Conservation (phyloP, 2,888 invertebrate genomes). For the Tetrapedia diversipes region DNA sequence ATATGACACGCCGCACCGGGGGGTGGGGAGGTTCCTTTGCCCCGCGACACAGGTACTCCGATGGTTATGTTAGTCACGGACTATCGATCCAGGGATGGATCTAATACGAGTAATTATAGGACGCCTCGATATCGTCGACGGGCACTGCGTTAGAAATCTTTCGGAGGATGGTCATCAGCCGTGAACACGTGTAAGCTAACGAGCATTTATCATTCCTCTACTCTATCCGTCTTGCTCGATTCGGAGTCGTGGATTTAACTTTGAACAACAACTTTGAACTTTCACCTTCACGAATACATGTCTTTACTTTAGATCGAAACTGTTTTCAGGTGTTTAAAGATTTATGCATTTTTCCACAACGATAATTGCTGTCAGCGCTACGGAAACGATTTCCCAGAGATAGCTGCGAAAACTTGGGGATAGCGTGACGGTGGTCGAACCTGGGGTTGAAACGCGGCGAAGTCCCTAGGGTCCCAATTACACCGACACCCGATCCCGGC, state of each 20-base stretch:
- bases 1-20: constrained; percentile 25
- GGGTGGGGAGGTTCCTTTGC: constrained; percentile 24
- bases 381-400: constrained; percentile 10
- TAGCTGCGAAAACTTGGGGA: constrained; percentile 14
- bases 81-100: constrained; percentile 33
- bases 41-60: constrained; percentile 34
- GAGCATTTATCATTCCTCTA: constrained; percentile 11
- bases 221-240: too few species aligned
- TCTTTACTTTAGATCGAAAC: too few species aligned
- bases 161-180: constrained; percentile 23
- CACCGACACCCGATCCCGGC: constrained; percentile 82
- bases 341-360: too few species aligned
- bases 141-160: constrained; percentile 29
- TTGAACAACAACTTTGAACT: too few species aligned
- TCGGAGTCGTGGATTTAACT: too few species aligned
- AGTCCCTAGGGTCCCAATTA: constrained; percentile 83
- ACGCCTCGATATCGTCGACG: not conserved
- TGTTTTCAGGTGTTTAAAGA: too few species aligned
- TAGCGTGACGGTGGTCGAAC: constrained; percentile 56
- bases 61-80: constrained; percentile 25
- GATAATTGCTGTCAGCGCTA: too few species aligned
- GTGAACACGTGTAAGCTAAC: constrained; percentile 4
- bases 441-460: constrained; percentile 70
- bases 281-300: constrained; percentile 4
- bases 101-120: constrained; percentile 36